Conservation (phyloP, 1,140 invertebrate species). For the Musca vetustissima region DNA sequence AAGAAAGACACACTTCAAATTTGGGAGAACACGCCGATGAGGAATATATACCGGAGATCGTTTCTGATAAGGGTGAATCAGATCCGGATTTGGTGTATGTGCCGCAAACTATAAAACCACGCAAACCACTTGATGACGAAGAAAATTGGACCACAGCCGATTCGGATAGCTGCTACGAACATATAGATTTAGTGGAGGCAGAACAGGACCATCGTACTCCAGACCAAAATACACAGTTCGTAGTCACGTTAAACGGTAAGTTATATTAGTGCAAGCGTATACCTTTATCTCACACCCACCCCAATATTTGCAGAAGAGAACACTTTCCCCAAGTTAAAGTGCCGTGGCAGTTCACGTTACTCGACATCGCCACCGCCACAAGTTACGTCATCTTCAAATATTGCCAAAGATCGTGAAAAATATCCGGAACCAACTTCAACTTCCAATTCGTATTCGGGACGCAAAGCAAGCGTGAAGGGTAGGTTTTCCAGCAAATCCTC, state of each 20-base stretch:
- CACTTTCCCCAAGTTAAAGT: slow-evolving; percentile 29
- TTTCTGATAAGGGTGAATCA: slow-evolving; percentile 47
- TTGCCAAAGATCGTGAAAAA: slow-evolving; percentile 29
- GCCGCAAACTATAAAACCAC: slow-evolving; percentile 29
- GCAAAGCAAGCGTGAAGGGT: slow-evolving; percentile 32
- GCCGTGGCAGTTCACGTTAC: slow-evolving; percentile 26
- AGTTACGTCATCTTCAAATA: slow-evolving; percentile 41
- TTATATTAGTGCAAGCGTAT: slow-evolving; percentile 28
- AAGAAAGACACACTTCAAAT: background rate
- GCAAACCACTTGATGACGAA: slow-evolving; percentile 26
- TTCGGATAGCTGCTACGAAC: background rate
- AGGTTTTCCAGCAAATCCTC: slow-evolving; percentile 26
- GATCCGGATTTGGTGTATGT: slow-evolving; percentile 44
- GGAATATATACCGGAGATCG: slow-evolving; percentile 48
- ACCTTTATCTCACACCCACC: background rate
- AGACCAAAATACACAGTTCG: slow-evolving; percentile 59
- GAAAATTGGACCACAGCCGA: slow-evolving; percentile 27
- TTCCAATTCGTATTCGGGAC: slow-evolving; percentile 35
- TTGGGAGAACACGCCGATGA: slow-evolving; percentile 35
- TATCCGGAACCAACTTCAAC: slow-evolving; percentile 40
- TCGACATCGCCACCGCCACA: slow-evolving; percentile 35
- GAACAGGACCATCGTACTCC: slow-evolving; percentile 6
- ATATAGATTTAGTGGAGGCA: slow-evolving; percentile 29
- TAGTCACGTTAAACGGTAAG: slow-evolving; percentile 66
- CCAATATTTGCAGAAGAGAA: slow-evolving; percentile 37